Conservation (phyloP, 2,113 vertebrate genomes). For the Pipra filicauda region DNA sequence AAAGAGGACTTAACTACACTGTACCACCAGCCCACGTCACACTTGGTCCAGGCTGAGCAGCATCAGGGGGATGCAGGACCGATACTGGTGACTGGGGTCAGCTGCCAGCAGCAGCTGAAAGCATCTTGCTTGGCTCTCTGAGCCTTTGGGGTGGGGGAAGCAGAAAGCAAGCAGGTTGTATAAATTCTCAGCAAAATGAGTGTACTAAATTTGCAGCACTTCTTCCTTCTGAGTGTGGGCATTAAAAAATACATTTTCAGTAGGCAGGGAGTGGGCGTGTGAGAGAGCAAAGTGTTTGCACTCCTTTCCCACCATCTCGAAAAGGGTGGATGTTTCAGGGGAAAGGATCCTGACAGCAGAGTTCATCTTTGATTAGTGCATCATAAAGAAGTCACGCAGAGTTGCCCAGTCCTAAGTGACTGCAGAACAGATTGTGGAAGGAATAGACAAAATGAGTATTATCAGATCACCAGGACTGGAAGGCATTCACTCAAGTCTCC, state of each 20-base stretch:
- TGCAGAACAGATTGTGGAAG: neutral
- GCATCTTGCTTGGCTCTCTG: neutral
- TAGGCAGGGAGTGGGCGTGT: slow-evolving; percentile 30
- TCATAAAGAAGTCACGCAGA: neutral
- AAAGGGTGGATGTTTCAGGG: neutral
- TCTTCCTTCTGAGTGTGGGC: neutral
- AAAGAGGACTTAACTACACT: rapidly evolving
- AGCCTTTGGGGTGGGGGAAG: neutral
- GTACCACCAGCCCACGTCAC: rapidly evolving
- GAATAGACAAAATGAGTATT: neutral
- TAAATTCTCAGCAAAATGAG: neutral
- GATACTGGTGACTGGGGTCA: rapidly evolving
- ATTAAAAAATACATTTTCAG: slow-evolving; percentile 10
- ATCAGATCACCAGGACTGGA: neutral
- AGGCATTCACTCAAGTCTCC: neutral
- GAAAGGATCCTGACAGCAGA: neutral
- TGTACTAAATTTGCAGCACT: neutral
- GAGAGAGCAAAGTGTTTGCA: slow-evolving; percentile 42
- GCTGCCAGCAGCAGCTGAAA: neutral
- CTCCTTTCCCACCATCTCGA: neutral
- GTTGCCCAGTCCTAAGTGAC: neutral
- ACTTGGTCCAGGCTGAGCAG: rapidly evolving
- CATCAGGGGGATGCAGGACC: rapidly evolving
- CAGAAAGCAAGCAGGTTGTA: neutral
- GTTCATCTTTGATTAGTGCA: neutral